Evolutionary conservation across 2,797 vertebrate species (phyloP), one percentile per base, ranked within the genome.

Genomic region (Hemitrygon akajei): DNA sequence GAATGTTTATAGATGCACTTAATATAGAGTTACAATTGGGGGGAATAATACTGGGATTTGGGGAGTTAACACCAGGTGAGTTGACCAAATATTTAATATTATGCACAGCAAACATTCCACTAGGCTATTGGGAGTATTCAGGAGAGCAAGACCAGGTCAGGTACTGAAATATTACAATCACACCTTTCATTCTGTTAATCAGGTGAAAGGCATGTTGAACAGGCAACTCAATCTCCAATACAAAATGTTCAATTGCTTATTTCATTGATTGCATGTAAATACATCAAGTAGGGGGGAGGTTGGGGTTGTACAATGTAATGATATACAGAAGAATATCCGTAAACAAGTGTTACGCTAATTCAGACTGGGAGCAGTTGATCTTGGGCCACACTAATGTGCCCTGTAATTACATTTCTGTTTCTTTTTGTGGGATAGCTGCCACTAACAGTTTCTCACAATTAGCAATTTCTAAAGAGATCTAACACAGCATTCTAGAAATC

Each of bases 381-480:
- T 91, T 66, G 18, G 86, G 7, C 63, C 63, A 63, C 66, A 37
- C 66, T 91, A 91, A 91, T 69, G 16, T 69, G 66, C 34, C 34
- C 40, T 40, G 69, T 25, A 73, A 73, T 71, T 91, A 91, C 20
- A 10, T 40, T 40, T 69, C 79, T 94, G 92, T 93, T 94, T 93
- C 80, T 94, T 93, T 93, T 93, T 94, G 93, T 93, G 94, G 81
- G 93, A 94, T 94, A 93, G 94, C 81, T 91, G 86, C 69, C 92
- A 94, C 93, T 93, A 93, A 93, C 94, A 77, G 94, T 95, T 94
- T 94, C 94, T 93, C 84, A 94, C 94, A 94, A 87, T 94, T 94
- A 95, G 93, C 94, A 94, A 92, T 94, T 93, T 94, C 94, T 94
- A 94, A 94, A 94, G 94, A 93, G 94, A 94, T 94, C 76, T n/a